Evolutionary conservation across 2,888 invertebrate genomes (phyloP).

Genomic region (Panopea generosa): DNA sequence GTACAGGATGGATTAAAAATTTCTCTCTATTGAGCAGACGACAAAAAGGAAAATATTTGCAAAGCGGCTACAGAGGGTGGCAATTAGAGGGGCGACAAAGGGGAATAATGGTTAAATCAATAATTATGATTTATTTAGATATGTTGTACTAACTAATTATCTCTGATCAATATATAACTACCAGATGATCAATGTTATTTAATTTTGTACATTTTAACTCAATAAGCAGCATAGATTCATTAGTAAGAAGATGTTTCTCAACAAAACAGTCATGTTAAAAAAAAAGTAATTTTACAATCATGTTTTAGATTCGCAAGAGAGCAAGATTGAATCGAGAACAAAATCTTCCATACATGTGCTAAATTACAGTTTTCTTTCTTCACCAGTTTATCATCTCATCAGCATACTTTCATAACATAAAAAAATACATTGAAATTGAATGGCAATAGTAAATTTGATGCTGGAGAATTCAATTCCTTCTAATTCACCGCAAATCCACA

Average conservation of each 20-base stretch:
- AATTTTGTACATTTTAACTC: too few relatives aligned
- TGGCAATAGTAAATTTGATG: too few relatives aligned
- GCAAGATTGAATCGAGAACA: too few relatives aligned
- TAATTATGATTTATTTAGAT: slow-evolving; percentile 40
- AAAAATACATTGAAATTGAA: too few relatives aligned
- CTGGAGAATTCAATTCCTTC: too few relatives aligned
- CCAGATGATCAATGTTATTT: neutral
- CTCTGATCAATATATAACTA: slow-evolving; percentile 1
- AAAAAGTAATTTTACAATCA: too few relatives aligned
- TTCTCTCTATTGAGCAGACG: slow-evolving; percentile 27
- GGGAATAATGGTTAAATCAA: slow-evolving; percentile 51
- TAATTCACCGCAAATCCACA: neutral
- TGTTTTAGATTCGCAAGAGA: too few relatives aligned
- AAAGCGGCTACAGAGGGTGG: slow-evolving; percentile 41
- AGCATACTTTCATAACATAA: too few relatives aligned
- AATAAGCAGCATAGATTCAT: neutral
- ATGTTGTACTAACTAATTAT: slow-evolving; percentile 42
- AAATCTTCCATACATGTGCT: slow-evolving; percentile 4
- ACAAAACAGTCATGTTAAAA: neutral
- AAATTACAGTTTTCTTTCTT: too few relatives aligned
- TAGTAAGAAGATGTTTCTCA: neutral
- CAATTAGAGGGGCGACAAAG: slow-evolving; percentile 43
- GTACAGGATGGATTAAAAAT: slow-evolving; percentile 49
- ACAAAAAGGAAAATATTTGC: slow-evolving; percentile 59
- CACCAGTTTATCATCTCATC: too few relatives aligned